Conservation (phyloP, 2,888 invertebrate genomes). For the Amblyjoppa proteus region DNA sequence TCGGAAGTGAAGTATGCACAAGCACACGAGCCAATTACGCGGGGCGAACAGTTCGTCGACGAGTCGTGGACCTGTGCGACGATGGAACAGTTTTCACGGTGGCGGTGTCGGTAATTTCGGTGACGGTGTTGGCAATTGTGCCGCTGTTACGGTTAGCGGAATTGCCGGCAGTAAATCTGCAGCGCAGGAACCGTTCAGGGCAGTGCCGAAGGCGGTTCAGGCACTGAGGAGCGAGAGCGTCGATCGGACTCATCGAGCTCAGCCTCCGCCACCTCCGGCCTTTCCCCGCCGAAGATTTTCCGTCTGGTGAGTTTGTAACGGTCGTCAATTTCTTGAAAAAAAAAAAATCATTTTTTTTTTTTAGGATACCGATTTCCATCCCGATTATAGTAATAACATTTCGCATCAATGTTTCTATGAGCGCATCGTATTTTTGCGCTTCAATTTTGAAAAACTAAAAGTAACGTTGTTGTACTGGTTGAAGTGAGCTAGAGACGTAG, state of each 20-base stretch:
- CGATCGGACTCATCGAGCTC: slow-evolving; percentile 80
- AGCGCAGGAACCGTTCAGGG: slow-evolving; percentile 79
- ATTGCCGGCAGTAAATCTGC: slow-evolving; percentile 71
- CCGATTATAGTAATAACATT: neutral
- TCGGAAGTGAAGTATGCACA: slow-evolving; percentile 79
- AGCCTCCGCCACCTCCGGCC: slow-evolving; percentile 83
- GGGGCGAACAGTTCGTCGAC: slow-evolving; percentile 71
- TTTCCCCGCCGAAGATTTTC: slow-evolving; percentile 84
- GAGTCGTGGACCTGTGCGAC: slow-evolving; percentile 83
- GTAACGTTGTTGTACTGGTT: too few species aligned
- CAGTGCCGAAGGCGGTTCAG: slow-evolving; percentile 82
- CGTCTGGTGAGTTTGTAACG: slow-evolving; percentile 84
- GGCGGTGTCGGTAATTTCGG: slow-evolving; percentile 75
- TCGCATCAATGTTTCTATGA: neutral
- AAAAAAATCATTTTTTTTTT: slow-evolving; percentile 2
- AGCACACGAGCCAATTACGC: slow-evolving; percentile 83
- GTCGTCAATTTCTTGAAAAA: neutral
- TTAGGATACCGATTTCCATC: neutral
- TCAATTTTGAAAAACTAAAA: neutral
- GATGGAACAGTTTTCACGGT: slow-evolving; percentile 86
- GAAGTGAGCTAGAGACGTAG: too few species aligned
- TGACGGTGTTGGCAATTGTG: slow-evolving; percentile 70
- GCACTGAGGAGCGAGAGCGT: slow-evolving; percentile 83
- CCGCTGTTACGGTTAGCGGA: slow-evolving; percentile 68
- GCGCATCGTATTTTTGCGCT: neutral